Conservation (phyloP, 2,113 vertebrate genomes). For the Anolis sagrei region DNA sequence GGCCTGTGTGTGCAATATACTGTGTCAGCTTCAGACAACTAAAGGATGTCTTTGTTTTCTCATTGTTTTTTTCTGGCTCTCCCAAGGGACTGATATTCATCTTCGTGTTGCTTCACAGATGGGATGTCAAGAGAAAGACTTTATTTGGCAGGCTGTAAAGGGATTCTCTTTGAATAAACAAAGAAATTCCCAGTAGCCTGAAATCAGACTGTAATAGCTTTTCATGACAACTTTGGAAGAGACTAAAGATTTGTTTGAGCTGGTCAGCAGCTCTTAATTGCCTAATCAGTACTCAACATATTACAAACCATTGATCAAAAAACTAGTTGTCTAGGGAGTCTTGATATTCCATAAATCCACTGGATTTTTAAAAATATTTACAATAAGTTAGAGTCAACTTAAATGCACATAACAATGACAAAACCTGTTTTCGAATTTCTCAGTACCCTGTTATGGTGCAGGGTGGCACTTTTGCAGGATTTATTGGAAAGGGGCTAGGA, state of each 20-base stretch:
- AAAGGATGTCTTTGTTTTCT: background rate
- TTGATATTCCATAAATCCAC: background rate
- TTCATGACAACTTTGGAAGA: background rate
- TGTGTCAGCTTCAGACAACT: background rate
- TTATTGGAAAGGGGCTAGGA: background rate
- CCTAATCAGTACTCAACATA: background rate
- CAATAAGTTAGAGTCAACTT: too few species aligned
- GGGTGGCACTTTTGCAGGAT: background rate
- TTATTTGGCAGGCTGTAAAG: background rate
- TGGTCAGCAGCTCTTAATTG: background rate
- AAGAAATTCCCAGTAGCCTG: background rate
- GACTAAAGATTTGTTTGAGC: background rate
- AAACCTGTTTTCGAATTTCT: too few species aligned
- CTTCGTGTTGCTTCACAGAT: background rate
- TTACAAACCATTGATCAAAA: background rate
- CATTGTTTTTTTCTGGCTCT: background rate
- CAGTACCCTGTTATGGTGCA: background rate
- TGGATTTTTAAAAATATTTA: background rate
- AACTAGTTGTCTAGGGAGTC: background rate
- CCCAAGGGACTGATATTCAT: background rate
- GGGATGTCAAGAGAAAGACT: background rate
- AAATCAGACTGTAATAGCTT: background rate
- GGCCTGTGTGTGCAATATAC: background rate
- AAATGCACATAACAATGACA: too few species aligned
- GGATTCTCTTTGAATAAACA: background rate